Evolutionary conservation across 2,113 vertebrate species (phyloP).

Genomic region (Chunga burmeisteri): DNA sequence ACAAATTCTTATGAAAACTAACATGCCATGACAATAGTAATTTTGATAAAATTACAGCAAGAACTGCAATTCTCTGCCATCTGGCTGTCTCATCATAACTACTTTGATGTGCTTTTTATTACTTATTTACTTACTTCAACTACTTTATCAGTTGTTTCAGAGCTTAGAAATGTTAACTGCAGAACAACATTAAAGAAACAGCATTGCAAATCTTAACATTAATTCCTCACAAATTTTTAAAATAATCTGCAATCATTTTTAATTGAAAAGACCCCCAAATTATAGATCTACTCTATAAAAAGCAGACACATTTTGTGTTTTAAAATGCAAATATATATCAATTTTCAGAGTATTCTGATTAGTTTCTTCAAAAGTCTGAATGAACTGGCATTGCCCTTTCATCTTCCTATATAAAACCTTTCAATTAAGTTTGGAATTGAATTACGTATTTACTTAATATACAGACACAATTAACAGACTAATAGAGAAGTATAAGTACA

Average conservation of each 20-base stretch:
- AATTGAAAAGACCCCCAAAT: constrained; percentile 29
- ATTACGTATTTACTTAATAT: constrained; percentile 19
- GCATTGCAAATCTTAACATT: constrained; percentile 1
- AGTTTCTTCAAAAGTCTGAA: constrained; percentile 1
- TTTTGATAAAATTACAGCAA: constrained; percentile 85
- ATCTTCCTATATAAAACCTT: background rate
- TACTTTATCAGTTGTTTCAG: constrained; percentile 67
- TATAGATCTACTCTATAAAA: background rate
- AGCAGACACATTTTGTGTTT: background rate
- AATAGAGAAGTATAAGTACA: background rate
- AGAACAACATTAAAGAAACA: constrained; percentile 45
- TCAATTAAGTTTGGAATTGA: constrained; percentile 35
- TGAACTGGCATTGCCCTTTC: background rate
- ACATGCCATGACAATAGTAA: constrained; percentile 86
- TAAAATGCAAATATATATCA: constrained; percentile 3
- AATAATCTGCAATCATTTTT: background rate
- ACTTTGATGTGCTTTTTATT: constrained; percentile 81
- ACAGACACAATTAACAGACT: background rate
- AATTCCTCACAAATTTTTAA: background rate
- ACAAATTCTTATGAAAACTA: constrained; percentile 85
- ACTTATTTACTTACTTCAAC: constrained; percentile 79
- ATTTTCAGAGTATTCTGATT: background rate
- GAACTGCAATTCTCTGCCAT: constrained; percentile 80
- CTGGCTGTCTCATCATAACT: constrained; percentile 81
- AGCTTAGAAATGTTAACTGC: constrained; percentile 41